Base-by-base conservation (phyloP, 2,888 invertebrate genomes). In the Lithophane leautieri region DNA sequence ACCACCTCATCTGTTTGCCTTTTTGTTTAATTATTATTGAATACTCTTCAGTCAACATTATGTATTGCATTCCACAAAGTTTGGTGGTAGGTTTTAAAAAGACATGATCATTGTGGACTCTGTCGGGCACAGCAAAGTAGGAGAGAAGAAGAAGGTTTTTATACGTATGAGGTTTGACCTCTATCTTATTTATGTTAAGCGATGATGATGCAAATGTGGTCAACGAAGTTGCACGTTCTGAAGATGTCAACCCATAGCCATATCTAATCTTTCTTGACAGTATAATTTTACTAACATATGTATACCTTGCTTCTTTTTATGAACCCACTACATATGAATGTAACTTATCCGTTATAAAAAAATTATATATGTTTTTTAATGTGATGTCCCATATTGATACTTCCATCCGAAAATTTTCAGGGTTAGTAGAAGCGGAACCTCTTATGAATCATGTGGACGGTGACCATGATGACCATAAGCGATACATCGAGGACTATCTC, bases 391-490 rank as follows among this genome's bases (percentile, higher is more conserved):
- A 11, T 54, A 60, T 3, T 82, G 11, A 82, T 52, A 4, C 1
- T 12, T 16, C 2, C 19, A 63, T 65, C 73, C 40, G 3, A 54
- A 68, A 61, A 54, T n/a, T 95, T 96, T 87, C 96, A 96, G 97
- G 97, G 90, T 97, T 96, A 85, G 97, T 97, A 88, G 98, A 98
- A 95, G 97, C 98, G 90, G 98, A 98, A 94, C 98, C 98, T 25
- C 96, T 98, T 87, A 98, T 98, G 94, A 97, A 97, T 93, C 97
- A 97, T 93, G 95, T 97, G 82, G 97, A 97, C 82, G 95, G 95
- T 47, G 97, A 97, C 85, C 95, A 95, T 83, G 94, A 96, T 47
- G 95, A 96, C 52, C 93, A 91, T 73, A 96, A 96, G 87, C 93
- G 94, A 76, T 96, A 96, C 92, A 96, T 96, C 83, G 97, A 96